Conservation (phyloP, 2,888 invertebrate genomes). For the Asteroscopus sphinx region DNA sequence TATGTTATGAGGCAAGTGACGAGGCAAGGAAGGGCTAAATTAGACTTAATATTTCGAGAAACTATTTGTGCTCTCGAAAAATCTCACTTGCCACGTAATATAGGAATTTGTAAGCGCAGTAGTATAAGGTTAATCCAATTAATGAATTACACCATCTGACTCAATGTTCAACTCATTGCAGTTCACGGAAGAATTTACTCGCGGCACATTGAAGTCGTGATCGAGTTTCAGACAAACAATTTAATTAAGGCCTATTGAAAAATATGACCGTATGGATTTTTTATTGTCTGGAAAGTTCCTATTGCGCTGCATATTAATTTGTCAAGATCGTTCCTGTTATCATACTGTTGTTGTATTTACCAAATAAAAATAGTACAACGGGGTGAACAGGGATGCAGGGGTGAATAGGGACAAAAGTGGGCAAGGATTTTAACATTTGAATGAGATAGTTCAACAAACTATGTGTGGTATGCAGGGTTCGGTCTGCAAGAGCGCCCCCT, state of each 20-base stretch:
- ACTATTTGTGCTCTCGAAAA: slow-evolving; percentile 43
- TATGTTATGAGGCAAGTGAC: slow-evolving; percentile 25
- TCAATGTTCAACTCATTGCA: slow-evolving; percentile 71
- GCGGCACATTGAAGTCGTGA: slow-evolving; percentile 49
- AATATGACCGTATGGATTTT: slow-evolving; percentile 11
- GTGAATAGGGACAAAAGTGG: too few relatives aligned
- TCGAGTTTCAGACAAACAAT: slow-evolving; percentile 68
- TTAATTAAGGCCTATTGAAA: slow-evolving; percentile 49
- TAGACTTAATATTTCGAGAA: slow-evolving; percentile 46
- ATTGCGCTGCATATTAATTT: not conserved
- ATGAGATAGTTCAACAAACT: too few relatives aligned
- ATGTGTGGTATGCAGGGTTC: too few relatives aligned
- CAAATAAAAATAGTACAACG: too few relatives aligned
- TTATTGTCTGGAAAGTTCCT: slow-evolving; percentile 25
- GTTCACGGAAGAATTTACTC: slow-evolving; percentile 77
- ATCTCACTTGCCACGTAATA: slow-evolving; percentile 49
- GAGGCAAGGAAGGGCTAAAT: slow-evolving; percentile 35
- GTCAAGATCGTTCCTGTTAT: not conserved
- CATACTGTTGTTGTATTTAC: not conserved
- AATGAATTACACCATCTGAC: slow-evolving; percentile 74
- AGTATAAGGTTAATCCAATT: slow-evolving; percentile 69
- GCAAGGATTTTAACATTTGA: too few relatives aligned
- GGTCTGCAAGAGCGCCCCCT: too few relatives aligned
- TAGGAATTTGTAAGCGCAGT: slow-evolving; percentile 45
- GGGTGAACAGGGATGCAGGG: too few relatives aligned